A percentile compares a stretch with the other conserved stretches of the same genome.
phyloP scores from a whole-genome alignment of 2,888 invertebrate species.

The Lycaena phlaeas region DNA sequence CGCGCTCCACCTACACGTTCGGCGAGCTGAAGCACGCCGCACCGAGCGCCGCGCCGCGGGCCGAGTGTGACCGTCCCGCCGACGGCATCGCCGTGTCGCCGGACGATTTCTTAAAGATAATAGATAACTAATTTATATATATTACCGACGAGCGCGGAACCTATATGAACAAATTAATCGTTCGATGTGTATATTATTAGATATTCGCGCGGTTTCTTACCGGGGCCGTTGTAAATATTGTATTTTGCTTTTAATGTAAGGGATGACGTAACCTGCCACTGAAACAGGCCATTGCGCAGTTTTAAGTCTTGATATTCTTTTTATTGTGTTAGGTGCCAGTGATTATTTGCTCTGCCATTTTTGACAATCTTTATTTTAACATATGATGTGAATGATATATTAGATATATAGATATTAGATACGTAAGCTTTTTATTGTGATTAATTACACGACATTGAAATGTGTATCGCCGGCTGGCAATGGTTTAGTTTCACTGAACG shows the following conservation, averaged over 20 bases:
- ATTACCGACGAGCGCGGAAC: slow-evolving; percentile 25
- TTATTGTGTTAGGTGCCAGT: not conserved
- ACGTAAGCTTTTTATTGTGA: slow-evolving; percentile 1
- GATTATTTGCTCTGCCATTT: not conserved
- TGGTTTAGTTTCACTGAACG: slow-evolving; percentile 68
- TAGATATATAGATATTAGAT: too few relatives aligned
- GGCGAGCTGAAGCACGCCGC: slow-evolving; percentile 62
- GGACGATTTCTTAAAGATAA: slow-evolving; percentile 54
- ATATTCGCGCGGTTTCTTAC: slow-evolving; percentile 31
- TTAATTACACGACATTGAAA: not conserved
- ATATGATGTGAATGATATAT: not conserved
- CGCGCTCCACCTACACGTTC: slow-evolving; percentile 48
- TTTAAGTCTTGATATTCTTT: slow-evolving; percentile 6
- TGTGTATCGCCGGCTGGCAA: slow-evolving; percentile 42
- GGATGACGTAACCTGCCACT: slow-evolving; percentile 56
- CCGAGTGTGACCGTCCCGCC: slow-evolving; percentile 24
- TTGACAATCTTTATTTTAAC: not conserved
- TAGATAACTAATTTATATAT: slow-evolving; percentile 41
- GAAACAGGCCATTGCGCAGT: slow-evolving; percentile 66
- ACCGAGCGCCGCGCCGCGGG: slow-evolving; percentile 39
- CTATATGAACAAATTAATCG: slow-evolving; percentile 35
- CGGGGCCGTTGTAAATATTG: slow-evolving; percentile 65
- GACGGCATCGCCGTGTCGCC: slow-evolving; percentile 44
- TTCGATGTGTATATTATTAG: slow-evolving; percentile 52
- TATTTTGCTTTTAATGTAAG: slow-evolving; percentile 65